Evolutionary conservation across 2,888 invertebrate species (phyloP).

Genomic region (Troides helena): DNA sequence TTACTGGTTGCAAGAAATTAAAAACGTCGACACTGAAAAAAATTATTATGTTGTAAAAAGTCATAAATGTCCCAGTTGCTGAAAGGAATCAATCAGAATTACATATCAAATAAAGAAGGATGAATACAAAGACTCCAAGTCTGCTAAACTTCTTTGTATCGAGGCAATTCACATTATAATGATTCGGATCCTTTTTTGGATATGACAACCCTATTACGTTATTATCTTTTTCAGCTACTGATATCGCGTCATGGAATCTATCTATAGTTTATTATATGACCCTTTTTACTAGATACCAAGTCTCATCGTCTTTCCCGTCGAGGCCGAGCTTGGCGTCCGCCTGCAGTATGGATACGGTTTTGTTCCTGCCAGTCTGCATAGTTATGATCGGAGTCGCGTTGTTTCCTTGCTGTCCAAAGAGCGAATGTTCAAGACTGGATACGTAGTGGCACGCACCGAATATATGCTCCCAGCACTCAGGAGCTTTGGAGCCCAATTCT

Average conservation of each 20-base stretch:
- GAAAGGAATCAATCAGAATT: no score
- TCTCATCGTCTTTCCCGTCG: conserved; percentile 84
- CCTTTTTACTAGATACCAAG: conserved; percentile 78
- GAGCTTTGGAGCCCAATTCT: conserved; percentile 94
- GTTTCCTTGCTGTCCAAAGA: conserved; percentile 91
- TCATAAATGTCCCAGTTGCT: not conserved
- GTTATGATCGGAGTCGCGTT: conserved; percentile 83
- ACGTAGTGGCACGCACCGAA: conserved; percentile 96
- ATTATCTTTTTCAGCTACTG: no score
- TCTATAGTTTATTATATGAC: no score
- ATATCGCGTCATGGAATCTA: no score
- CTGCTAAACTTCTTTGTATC: no score
- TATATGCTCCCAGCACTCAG: conserved; percentile 97
- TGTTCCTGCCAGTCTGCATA: conserved; percentile 83
- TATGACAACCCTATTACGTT: no score
- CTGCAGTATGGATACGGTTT: conserved; percentile 81
- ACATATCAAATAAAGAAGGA: no score
- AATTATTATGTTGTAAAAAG: not conserved
- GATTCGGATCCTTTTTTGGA: no score
- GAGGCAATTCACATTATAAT: no score
- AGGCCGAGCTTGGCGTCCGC: conserved; percentile 79
- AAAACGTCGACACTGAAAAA: conserved; percentile 88
- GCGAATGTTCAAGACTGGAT: conserved; percentile 92
- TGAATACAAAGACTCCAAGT: no score
- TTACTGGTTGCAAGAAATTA: conserved; percentile 87